These are phyloP conservation scores for Triplophysa siluroides DNA, from an alignment of 2,113 vertebrate species.

Conservation along the genomic window DNA sequence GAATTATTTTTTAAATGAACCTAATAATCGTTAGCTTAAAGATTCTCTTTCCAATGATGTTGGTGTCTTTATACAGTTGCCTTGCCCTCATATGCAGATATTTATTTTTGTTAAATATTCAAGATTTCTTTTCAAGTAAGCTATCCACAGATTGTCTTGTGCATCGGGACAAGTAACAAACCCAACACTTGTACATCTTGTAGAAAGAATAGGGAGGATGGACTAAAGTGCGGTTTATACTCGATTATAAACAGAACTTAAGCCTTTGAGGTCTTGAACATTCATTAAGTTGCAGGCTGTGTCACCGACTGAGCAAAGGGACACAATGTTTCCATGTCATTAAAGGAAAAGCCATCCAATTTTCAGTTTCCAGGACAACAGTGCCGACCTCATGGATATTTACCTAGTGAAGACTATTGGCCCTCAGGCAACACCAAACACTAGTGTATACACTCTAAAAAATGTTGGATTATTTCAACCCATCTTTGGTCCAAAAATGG, in stretches of 20 bases:
- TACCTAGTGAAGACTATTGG: neutral
- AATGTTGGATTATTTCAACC: too few relatives aligned
- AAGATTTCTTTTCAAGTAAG: slow-evolving; percentile 6
- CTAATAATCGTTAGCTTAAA: neutral
- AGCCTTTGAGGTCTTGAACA: neutral
- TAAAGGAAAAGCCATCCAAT: slow-evolving; percentile 3
- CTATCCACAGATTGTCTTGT: neutral
- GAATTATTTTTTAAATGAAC: neutral
- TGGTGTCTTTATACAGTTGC: neutral
- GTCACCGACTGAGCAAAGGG: neutral
- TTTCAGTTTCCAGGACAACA: slow-evolving; percentile 2
- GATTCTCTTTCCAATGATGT: neutral
- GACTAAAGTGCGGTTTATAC: too few relatives aligned
- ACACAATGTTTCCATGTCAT: neutral
- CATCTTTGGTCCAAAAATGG: too few relatives aligned
- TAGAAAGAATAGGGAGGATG: neutral
- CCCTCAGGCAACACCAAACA: too few relatives aligned
- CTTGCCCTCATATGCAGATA: neutral
- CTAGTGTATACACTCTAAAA: too few relatives aligned
- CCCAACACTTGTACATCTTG: slow-evolving; percentile 13
- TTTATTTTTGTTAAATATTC: too few relatives aligned
- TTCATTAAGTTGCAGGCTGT: neutral
- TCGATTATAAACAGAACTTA: too few relatives aligned
- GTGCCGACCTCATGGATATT: neutral
- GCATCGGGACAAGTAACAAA: slow-evolving; percentile 25